Conservation (phyloP, 2,113 vertebrate species). For the Cyanoderma ruficeps region DNA sequence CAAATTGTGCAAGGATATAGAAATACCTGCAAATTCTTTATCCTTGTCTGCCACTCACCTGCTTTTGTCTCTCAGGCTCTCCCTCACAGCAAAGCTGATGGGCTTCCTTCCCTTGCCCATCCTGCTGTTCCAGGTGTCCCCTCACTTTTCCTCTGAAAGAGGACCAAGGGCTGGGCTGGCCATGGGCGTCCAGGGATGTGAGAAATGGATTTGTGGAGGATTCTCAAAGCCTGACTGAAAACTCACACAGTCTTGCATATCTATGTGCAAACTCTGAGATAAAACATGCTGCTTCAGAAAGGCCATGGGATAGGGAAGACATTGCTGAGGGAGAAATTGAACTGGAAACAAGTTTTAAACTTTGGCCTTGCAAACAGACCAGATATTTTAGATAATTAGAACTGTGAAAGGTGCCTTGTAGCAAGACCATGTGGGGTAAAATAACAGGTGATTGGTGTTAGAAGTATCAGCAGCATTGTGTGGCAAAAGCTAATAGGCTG, state of each 20-base stretch:
- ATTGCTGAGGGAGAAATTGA: background rate
- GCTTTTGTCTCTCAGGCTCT: background rate
- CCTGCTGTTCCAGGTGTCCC: background rate
- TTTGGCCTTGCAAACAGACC: background rate
- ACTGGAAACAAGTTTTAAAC: background rate
- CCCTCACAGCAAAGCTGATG: background rate
- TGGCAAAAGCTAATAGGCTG: background rate
- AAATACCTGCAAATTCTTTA: background rate
- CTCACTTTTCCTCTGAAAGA: fast-evolving
- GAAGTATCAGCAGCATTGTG: background rate
- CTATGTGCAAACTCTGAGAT: background rate
- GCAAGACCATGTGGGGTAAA: background rate
- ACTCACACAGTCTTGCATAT: background rate
- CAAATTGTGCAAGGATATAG: no score
- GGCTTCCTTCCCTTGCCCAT: background rate
- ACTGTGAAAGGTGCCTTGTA: background rate
- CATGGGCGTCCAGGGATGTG: background rate
- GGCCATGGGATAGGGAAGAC: background rate
- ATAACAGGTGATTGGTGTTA: background rate
- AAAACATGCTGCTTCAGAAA: background rate
- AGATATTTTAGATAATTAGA: background rate
- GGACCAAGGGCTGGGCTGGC: background rate
- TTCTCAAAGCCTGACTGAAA: background rate
- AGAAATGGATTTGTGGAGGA: background rate
- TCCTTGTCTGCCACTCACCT: background rate